Conservation (phyloP, 1,140 invertebrate species). For the Heliconius nattereri region DNA sequence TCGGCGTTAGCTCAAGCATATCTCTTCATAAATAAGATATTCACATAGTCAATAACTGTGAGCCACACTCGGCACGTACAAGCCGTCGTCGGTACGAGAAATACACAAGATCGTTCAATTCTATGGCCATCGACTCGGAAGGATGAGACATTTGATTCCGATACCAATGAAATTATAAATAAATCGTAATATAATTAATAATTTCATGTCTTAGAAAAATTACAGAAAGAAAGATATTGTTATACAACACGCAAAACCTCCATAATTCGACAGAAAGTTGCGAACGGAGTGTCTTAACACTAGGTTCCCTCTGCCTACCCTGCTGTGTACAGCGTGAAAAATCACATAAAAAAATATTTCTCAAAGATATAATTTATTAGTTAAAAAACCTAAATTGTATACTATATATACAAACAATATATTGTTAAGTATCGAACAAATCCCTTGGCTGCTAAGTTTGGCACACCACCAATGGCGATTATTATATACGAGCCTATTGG, state of each 20-base stretch:
- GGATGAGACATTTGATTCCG: conserved; percentile 12
- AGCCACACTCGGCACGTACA: conserved; percentile 13
- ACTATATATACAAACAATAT: background rate
- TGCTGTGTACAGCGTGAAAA: no score
- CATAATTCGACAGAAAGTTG: no score
- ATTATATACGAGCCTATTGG: conserved; percentile 2
- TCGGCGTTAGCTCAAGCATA: conserved; percentile 22
- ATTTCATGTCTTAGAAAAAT: no score
- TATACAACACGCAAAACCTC: no score
- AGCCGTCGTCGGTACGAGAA: conserved; percentile 12
- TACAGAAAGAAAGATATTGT: no score
- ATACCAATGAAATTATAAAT: background rate
- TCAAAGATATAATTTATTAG: no score
- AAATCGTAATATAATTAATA: background rate
- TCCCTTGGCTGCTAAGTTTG: background rate
- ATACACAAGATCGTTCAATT: conserved; percentile 16
- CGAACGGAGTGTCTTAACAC: no score
- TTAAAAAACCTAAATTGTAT: background rate
- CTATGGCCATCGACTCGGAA: conserved; percentile 6
- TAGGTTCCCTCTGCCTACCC: no score
- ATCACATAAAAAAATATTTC: no score
- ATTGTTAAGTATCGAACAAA: background rate
- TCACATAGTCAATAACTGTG: conserved; percentile 18
- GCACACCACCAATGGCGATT: background rate
- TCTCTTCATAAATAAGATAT: conserved; percentile 18